Conservation (phyloP, 2,888 invertebrate genomes). For the Apodemia duryi region DNA sequence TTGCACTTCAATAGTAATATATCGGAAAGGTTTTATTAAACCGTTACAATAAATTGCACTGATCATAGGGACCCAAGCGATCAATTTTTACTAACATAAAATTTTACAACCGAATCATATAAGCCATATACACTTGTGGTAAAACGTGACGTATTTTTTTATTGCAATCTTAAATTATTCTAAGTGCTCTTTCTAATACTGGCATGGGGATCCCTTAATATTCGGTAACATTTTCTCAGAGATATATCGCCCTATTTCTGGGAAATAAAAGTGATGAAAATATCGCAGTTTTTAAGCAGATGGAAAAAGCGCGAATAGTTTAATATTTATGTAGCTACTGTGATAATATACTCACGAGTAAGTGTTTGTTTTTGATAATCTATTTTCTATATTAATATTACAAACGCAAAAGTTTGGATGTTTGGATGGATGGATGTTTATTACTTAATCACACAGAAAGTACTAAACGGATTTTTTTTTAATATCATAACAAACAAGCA, state of each 20-base stretch:
- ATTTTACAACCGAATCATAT: slow-evolving; percentile 37
- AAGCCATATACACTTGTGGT: slow-evolving; percentile 5
- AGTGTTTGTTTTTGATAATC: no score
- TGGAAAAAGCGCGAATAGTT: no score
- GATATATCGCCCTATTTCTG: background rate
- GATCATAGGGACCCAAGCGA: slow-evolving; percentile 35
- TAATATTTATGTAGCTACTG: no score
- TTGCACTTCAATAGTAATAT: slow-evolving; percentile 4
- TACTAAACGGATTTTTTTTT: no score
- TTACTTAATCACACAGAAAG: no score
- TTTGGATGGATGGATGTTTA: no score
- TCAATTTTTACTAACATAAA: slow-evolving; percentile 41
- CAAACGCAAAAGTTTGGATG: no score
- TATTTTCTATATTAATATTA: no score
- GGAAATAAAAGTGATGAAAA: background rate
- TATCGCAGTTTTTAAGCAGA: background rate
- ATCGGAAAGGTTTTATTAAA: slow-evolving; percentile 36
- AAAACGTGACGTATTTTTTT: slow-evolving; percentile 12
- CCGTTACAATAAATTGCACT: slow-evolving; percentile 35
- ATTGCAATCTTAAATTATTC: slow-evolving; percentile 3
- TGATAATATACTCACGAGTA: no score
- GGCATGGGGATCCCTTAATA: slow-evolving; percentile 1
- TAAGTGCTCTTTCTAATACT: slow-evolving; percentile 11
- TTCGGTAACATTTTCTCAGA: background rate
- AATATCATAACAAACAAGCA: no score